phyloP scores from a whole-genome alignment of 2,113 vertebrate species.

The Corythornis vintsioides region DNA sequence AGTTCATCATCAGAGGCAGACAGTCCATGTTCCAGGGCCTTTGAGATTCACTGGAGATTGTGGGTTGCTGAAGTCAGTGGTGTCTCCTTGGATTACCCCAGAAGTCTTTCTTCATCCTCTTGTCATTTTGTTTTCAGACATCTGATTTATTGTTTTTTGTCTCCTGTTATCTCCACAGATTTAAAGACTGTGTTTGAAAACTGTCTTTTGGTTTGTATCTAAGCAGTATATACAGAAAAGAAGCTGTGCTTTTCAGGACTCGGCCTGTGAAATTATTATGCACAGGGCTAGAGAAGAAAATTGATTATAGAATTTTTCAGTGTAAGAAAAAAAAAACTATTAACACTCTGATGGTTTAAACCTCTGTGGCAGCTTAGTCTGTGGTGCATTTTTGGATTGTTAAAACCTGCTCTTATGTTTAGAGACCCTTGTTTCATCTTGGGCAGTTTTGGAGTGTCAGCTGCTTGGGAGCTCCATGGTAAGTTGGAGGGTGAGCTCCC shows the following conservation, averaged over 20 bases:
- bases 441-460: not conserved
- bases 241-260: not conserved
- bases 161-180: not conserved
- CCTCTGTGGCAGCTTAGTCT: not conserved
- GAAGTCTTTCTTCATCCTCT: not conserved
- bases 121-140: not conserved
- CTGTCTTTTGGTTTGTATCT: not conserved
- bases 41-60: not conserved
- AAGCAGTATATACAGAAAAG: not conserved
- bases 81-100: not conserved
- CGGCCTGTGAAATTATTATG: not conserved
- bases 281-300: not conserved
- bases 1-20: not conserved
- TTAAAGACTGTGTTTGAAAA: not conserved
- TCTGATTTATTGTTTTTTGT: not conserved
- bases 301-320: not conserved
- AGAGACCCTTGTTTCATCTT: not conserved
- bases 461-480: not conserved
- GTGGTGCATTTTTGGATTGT: not conserved
- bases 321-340: not conserved
- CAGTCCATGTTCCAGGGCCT: not conserved
- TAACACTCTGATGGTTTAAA: not conserved
- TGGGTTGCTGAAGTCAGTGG: not conserved
- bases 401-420: not conserved
- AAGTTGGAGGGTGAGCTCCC: rapidly evolving